phyloP scores from a whole-genome alignment of 2,797 vertebrate species.

The Coccyzus lansbergi region DNA sequence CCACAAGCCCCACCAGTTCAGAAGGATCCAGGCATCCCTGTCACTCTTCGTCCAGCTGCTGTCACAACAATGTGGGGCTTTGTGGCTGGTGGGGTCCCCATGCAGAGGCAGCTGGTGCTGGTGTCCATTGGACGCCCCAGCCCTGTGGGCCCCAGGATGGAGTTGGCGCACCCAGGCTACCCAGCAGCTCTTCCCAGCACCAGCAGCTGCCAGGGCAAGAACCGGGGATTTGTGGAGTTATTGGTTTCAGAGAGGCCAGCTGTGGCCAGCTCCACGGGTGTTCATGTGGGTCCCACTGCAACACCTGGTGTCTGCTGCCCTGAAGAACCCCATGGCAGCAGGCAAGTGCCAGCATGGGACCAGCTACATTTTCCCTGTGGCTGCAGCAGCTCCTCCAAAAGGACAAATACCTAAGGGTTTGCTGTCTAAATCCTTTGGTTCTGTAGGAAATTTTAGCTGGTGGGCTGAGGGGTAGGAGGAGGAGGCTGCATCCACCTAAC shows the following conservation, averaged over 20 bases:
- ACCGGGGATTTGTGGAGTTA: neutral
- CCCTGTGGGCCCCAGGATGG: neutral
- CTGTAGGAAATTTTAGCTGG: neutral
- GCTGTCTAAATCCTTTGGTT: neutral
- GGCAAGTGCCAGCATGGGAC: neutral
- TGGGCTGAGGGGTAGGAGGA: neutral
- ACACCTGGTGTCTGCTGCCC: rapidly evolving
- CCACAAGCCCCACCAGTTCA: rapidly evolving
- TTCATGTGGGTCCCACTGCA: neutral
- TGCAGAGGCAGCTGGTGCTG: neutral
- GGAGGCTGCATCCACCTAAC: neutral
- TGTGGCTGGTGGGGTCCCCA: neutral
- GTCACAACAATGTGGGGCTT: conserved; percentile 20
- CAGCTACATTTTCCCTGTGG: rapidly evolving
- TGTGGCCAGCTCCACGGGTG: neutral
- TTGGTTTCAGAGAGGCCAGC: neutral
- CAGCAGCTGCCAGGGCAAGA: neutral
- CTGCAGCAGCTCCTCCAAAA: neutral
- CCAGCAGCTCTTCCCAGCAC: neutral
- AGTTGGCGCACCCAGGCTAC: rapidly evolving
- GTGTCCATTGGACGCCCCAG: neutral
- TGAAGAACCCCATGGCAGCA: neutral
- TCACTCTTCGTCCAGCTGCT: conserved; percentile 47
- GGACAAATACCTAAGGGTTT: neutral
- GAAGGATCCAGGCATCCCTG: neutral